Conservation (phyloP, 2,113 vertebrate genomes). For the Dunckerocampus dactyliophorus region DNA sequence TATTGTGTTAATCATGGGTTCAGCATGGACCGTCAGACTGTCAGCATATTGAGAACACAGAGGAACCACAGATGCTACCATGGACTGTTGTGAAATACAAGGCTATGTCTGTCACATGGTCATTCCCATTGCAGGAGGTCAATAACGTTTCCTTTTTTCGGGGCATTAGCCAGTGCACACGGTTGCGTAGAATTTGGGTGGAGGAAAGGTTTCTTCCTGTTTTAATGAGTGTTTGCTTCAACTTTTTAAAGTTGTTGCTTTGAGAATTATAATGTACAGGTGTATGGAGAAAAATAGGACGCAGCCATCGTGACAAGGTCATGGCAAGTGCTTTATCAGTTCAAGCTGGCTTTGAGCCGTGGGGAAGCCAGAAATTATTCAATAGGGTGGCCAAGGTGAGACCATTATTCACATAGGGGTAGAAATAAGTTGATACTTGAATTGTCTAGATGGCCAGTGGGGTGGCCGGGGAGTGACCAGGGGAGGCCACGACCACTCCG, state of each 20-base stretch:
- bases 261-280: background rate
- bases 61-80: constrained; percentile 35
- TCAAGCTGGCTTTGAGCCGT: constrained; percentile 10
- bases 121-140: constrained; percentile 16
- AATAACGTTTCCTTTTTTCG: constrained; percentile 32
- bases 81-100: constrained; percentile 57
- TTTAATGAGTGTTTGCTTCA: constrained; percentile 4
- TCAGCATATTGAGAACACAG: constrained; percentile 48
- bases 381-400: no score
- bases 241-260: constrained; percentile 5
- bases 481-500: no score
- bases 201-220: background rate
- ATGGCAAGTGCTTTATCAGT: background rate
- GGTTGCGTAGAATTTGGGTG: background rate
- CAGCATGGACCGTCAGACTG: constrained; percentile 9
- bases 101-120: constrained; percentile 61
- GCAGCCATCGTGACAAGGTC: background rate
- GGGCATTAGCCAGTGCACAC: background rate
- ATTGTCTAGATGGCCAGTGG: no score
- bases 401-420: no score
- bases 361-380: no score
- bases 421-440: no score
- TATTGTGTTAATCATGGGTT: constrained; percentile 44
- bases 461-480: no score
- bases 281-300: background rate